These are phyloP conservation scores for Columba livia DNA, from an alignment of 2,113 vertebrate genomes.

Conservation along the genomic window DNA sequence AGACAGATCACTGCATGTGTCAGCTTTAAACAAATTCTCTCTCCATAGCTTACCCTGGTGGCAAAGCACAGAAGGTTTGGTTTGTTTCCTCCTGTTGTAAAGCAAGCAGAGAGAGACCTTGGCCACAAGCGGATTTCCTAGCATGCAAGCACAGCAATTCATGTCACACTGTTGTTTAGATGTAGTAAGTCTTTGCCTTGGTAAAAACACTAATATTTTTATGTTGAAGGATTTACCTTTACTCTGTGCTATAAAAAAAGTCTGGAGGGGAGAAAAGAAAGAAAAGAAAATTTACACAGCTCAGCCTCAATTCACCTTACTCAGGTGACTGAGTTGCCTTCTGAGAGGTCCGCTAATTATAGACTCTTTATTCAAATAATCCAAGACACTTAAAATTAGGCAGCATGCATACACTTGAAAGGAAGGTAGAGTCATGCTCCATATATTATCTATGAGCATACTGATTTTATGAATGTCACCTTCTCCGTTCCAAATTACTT, in stretches of 20 bases:
- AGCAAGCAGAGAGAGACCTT: not conserved
- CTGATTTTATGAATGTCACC: not conserved
- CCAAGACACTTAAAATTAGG: not conserved
- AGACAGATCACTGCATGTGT: not conserved
- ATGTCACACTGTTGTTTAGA: not conserved
- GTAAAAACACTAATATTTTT: not conserved
- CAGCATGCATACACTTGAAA: not conserved
- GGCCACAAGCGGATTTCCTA: not conserved
- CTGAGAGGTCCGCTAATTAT: too few species aligned
- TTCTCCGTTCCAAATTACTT: not conserved
- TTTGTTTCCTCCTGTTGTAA: not conserved
- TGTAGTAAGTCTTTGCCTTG: not conserved
- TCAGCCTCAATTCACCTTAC: not conserved
- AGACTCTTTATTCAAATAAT: too few species aligned
- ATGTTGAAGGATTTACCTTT: not conserved
- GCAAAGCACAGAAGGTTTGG: not conserved
- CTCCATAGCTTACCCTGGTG: not conserved
- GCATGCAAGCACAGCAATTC: too few species aligned
- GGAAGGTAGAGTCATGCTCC: not conserved
- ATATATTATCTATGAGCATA: not conserved
- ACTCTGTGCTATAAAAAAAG: not conserved
- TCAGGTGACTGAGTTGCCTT: not conserved
- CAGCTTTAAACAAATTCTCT: not conserved
- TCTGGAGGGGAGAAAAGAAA: not conserved
- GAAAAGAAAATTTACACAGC: not conserved